Evolutionary conservation across 30 jellyfish, hydroid and myxozoan genomes (phyloP).

Genomic region (Rhopilema esculentum): DNA sequence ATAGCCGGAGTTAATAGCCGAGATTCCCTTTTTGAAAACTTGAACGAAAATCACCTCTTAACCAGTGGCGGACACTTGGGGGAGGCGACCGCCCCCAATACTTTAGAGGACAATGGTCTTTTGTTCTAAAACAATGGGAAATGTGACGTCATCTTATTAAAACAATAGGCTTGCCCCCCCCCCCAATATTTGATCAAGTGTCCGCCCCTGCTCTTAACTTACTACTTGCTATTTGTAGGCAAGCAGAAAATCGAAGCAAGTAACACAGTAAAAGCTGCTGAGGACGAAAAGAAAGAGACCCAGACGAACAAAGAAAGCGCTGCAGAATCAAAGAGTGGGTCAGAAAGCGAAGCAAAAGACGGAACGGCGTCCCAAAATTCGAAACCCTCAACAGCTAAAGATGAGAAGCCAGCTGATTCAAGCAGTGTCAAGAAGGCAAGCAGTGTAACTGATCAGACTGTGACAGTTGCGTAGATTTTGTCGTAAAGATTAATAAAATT

Average conservation of each 20-base stretch:
- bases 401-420: conserved; percentile 27
- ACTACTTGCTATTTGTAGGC: background rate
- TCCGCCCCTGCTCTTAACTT: too few species aligned
- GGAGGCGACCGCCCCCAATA: too few species aligned
- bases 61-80: too few species aligned
- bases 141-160: too few species aligned
- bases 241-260: background rate
- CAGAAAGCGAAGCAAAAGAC: background rate
- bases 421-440: background rate
- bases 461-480: background rate
- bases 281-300: background rate
- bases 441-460: background rate
- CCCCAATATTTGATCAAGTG: too few species aligned
- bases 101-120: too few species aligned
- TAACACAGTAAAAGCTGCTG: background rate
- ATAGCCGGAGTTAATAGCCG: too few species aligned
- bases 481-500: too few species aligned
- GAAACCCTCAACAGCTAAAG: background rate
- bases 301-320: background rate
- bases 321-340: background rate
- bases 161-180: too few species aligned
- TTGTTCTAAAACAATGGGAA: too few species aligned
- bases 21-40: too few species aligned
- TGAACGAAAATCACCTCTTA: too few species aligned
- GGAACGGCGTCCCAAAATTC: background rate